Evolutionary conservation across 2,888 invertebrate species (phyloP).

Genomic region (Phortica magna): DNA sequence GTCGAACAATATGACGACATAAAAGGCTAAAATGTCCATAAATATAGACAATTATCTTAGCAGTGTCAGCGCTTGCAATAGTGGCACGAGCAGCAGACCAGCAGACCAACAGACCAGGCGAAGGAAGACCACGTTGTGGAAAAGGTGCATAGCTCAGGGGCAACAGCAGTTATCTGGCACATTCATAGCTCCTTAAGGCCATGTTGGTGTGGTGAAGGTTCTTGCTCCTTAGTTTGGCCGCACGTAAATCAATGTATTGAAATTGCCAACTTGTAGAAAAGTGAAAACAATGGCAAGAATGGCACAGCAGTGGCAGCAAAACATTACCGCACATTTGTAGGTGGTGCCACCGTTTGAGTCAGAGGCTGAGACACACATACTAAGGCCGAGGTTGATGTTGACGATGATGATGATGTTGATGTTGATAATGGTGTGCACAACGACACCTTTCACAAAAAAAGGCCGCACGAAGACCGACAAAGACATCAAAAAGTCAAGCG

Average conservation of each 20-base stretch:
- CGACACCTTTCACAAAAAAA: constrained; percentile 53
- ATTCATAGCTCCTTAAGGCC: constrained; percentile 27
- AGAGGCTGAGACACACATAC: constrained; percentile 51
- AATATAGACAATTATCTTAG: constrained; percentile 72
- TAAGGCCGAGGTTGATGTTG: constrained; percentile 17
- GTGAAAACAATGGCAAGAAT: constrained; percentile 45
- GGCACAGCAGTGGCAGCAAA: constrained; percentile 27
- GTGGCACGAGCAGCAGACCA: too few species aligned
- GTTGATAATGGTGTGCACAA: constrained; percentile 19
- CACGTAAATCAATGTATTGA: constrained; percentile 70
- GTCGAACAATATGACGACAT: constrained; percentile 48
- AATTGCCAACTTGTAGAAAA: constrained; percentile 43
- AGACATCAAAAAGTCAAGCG: constrained; percentile 57
- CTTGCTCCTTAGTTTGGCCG: constrained; percentile 53
- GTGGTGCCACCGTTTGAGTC: constrained; percentile 56
- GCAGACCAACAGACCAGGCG: neutral
- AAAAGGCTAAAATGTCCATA: constrained; percentile 74
- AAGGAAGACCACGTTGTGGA: neutral
- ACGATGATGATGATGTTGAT: neutral
- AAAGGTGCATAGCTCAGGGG: neutral
- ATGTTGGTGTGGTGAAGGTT: constrained; percentile 38
- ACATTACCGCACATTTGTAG: constrained; percentile 47
- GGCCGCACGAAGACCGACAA: constrained; percentile 46
- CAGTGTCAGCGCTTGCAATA: constrained; percentile 37
- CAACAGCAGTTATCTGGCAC: constrained; percentile 6